A percentile compares a stretch with the other conserved stretches of the same genome.
phyloP scores from a whole-genome alignment of 2,113 vertebrate species.

The Alaudala cheleensis region DNA sequence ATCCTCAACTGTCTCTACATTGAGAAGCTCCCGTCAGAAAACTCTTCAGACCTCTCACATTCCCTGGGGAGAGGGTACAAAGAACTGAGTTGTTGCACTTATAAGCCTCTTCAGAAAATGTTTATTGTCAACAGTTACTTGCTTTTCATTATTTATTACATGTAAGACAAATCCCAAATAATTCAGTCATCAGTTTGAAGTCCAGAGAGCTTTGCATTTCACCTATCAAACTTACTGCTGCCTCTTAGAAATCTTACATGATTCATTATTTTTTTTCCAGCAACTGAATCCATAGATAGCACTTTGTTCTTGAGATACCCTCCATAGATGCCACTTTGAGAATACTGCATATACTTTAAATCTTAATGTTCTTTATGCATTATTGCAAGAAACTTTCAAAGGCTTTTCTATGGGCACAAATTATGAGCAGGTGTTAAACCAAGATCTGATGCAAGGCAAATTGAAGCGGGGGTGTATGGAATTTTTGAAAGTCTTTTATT shows the following conservation, averaged over 20 bases:
- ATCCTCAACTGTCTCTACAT: background rate
- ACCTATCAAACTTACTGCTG: background rate
- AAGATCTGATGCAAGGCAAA: background rate
- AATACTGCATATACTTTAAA: background rate
- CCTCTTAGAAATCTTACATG: background rate
- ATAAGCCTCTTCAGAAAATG: background rate
- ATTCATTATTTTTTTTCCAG: background rate
- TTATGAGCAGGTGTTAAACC: background rate
- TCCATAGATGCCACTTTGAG: background rate
- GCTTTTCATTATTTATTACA: background rate
- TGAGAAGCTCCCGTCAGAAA: background rate
- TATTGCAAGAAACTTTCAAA: background rate
- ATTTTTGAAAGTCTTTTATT: background rate
- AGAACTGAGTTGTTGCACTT: background rate
- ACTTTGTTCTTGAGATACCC: background rate
- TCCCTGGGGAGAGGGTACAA: background rate
- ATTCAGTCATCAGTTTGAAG: background rate
- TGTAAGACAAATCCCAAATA: background rate
- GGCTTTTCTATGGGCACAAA: background rate
- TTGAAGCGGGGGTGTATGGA: background rate
- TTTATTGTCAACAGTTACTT: background rate
- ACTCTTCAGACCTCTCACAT: background rate
- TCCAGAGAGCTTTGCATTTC: background rate
- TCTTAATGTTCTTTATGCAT: background rate
- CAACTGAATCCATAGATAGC: background rate